Evolutionary conservation across 2,797 vertebrate genomes (phyloP).

Genomic region (Coregonus ussuriensis): DNA sequence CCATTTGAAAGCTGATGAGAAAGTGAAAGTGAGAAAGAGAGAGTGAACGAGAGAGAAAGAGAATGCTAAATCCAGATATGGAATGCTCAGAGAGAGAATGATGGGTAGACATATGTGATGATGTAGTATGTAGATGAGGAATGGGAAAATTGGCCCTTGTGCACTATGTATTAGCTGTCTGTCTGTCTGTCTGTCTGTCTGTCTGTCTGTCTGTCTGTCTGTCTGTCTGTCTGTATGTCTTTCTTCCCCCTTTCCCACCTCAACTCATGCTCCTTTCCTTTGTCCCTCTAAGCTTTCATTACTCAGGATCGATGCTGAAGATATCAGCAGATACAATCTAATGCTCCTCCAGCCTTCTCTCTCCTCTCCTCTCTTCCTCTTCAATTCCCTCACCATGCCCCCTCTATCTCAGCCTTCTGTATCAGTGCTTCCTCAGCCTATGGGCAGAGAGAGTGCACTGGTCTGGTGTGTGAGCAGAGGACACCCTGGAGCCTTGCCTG

Average conservation of each 20-base stretch:
- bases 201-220: slow-evolving; percentile 21
- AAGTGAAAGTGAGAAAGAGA: slow-evolving; percentile 3
- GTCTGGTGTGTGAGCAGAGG: neutral
- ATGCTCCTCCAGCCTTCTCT: neutral
- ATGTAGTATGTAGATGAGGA: neutral
- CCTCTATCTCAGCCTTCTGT: neutral
- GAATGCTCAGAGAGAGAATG: slow-evolving; percentile 38
- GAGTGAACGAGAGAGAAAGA: slow-evolving; percentile 9
- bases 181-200: slow-evolving; percentile 15
- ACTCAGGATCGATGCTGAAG: neutral
- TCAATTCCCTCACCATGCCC: neutral
- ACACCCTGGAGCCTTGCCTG: neutral
- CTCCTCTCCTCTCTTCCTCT: neutral
- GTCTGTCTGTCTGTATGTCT: neutral
- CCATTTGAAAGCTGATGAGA: slow-evolving; percentile 34
- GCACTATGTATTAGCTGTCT: too few species aligned
- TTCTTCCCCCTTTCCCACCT: neutral
- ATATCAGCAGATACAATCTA: neutral
- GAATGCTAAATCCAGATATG: slow-evolving; percentile 43
- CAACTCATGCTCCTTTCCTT: neutral
- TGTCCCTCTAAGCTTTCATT: neutral
- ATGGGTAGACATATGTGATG: slow-evolving; percentile 13
- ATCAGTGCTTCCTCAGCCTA: neutral
- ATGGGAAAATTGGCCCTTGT: neutral
- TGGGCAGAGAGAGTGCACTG: neutral